Conservation (phyloP, 2,113 vertebrate species). For the Limnothrissa miodon region DNA sequence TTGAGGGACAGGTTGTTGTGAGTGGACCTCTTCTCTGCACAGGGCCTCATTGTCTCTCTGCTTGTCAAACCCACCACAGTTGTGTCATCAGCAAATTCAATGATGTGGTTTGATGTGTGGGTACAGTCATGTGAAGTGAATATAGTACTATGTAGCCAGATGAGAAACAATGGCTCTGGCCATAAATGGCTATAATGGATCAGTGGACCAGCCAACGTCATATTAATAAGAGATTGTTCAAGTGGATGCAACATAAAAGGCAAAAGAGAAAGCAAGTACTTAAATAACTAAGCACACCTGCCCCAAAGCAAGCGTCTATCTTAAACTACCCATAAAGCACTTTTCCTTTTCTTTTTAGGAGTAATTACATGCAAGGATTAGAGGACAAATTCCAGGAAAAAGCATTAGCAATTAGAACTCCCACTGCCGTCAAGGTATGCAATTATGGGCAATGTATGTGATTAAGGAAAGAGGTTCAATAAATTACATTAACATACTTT, state of each 20-base stretch:
- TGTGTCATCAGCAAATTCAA: too few species aligned
- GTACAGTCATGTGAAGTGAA: background rate
- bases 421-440: conserved; percentile 68
- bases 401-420: conserved; percentile 76
- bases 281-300: conserved; percentile 21
- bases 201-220: background rate
- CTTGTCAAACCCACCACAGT: too few species aligned
- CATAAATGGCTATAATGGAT: background rate
- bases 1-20: too few species aligned
- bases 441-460: conserved; percentile 76
- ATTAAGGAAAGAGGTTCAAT: conserved; percentile 79
- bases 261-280: background rate
- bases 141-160: background rate
- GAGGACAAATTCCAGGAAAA: conserved; percentile 76
- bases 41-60: too few species aligned
- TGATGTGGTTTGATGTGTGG: too few species aligned
- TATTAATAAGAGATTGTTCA: background rate
- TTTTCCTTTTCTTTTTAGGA: conserved; percentile 53
- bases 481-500: conserved; percentile 82
- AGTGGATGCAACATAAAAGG: background rate
- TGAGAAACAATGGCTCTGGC: background rate
- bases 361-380: conserved; percentile 67
- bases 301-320: conserved; percentile 28
- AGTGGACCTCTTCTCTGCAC: background rate
- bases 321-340: conserved; percentile 60